Evolutionary conservation across 2,888 invertebrate genomes (phyloP).

Genomic region (Lepidochrysops patricia): DNA sequence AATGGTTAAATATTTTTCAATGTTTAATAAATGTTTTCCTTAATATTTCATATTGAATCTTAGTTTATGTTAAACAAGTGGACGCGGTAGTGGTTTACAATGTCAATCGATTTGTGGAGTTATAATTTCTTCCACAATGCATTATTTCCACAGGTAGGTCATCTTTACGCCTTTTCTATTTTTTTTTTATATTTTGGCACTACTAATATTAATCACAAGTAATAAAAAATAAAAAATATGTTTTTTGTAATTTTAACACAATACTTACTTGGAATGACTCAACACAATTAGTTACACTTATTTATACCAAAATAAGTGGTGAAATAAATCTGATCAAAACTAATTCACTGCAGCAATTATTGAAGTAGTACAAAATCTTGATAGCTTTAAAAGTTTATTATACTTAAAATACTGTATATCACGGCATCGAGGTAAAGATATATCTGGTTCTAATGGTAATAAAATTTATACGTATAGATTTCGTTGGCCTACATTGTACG

Average conservation of each 20-base stretch:
- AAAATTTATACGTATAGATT: slow-evolving; percentile 29
- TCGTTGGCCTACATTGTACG: slow-evolving; percentile 43
- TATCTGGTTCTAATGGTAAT: slow-evolving; percentile 20
- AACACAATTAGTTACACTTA: neutral
- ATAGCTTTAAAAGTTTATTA: slow-evolving; percentile 8
- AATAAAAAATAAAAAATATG: too few species aligned
- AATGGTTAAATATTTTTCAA: slow-evolving; percentile 22
- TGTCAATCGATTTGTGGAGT: slow-evolving; percentile 28
- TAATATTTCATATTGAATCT: slow-evolving; percentile 18
- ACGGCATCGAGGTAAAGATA: slow-evolving; percentile 18
- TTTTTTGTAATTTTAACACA: too few species aligned
- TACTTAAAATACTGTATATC: slow-evolving; percentile 13
- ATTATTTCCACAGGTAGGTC: slow-evolving; percentile 28
- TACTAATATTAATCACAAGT: too few species aligned
- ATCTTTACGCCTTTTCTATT: neutral
- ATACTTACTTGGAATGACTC: too few species aligned
- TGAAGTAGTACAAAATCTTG: slow-evolving; percentile 5
- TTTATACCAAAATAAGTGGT: neutral
- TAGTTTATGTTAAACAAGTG: slow-evolving; percentile 13
- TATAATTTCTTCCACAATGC: slow-evolving; percentile 28
- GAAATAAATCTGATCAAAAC: too few species aligned
- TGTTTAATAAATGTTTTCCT: slow-evolving; percentile 20
- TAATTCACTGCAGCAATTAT: neutral
- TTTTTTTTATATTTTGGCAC: slow-evolving; percentile 8
- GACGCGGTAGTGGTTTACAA: slow-evolving; percentile 20